Evolutionary conservation across 2,797 vertebrate species (phyloP), one percentile per base, ranked within the genome.

Genomic region (Odontamblyopus lacepedii): DNA sequence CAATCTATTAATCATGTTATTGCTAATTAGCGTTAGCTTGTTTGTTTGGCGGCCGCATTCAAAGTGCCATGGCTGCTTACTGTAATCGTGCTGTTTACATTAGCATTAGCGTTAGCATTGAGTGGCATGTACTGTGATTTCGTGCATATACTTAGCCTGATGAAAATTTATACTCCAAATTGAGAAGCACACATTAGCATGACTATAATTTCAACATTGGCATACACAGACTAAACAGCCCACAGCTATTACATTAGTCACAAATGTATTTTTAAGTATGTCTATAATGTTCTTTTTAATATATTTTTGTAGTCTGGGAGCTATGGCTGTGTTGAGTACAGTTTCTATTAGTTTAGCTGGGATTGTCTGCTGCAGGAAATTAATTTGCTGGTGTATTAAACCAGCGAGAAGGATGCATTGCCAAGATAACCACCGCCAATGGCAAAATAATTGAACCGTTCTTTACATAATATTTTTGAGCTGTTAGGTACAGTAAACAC

Each of bases 321-420:
- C 4, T 56, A 62, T 8, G 35, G 53, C 73, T 60, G 32, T 79
- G 67, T 41, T 29, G 63, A 35, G 41, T 63, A 57, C 55, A 72
- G 32, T 74, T 35, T 83, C 41, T 70, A 27, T 71, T 72, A 67
- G 68, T 76, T 80, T 51, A 59, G 18, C 62, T 11, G 5, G 32
- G 73, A 76, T 67, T 9, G 73, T 71, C 63, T 70, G 71, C 66
- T 48, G 68, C 76, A 76, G 74, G 75, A 85, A 83, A 87, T 87
- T 30, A 64, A 73, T 63, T 80, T 32, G 66, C 59, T 56, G 27
- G 1, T 35, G 53, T 35, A 67, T 72, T 69, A 71, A 83, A 83
- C 51, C 26, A 63, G 60, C 55, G 63, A 48, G 44, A 26, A 53
- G 77, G 57, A 84, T 80, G 53, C 55, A 59, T 19, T 0, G 2